These are phyloP conservation scores for Meandrina meandrites DNA, from an alignment of 92 coral and sea anemone species.

Conservation along the genomic window DNA sequence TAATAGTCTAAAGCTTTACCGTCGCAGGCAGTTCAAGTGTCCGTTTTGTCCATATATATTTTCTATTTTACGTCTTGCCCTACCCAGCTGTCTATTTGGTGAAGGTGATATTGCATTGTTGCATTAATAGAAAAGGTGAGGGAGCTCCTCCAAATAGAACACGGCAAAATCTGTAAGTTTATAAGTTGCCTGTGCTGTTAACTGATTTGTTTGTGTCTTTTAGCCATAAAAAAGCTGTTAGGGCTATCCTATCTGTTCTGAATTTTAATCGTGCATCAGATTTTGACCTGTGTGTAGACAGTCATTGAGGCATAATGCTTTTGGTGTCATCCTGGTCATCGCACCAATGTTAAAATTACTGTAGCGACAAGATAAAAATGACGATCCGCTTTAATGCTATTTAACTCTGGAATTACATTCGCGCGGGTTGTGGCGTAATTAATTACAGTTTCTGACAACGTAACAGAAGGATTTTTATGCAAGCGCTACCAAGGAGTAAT, in stretches of 20 bases:
- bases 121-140: conserved; percentile 53
- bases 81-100: conserved; percentile 26
- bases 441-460: no score
- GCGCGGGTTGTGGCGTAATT: no score
- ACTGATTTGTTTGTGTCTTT: conserved; percentile 43
- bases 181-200: conserved; percentile 6
- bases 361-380: no score
- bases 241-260: conserved; percentile 35
- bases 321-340: conserved; percentile 35
- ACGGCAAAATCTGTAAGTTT: conserved; percentile 43
- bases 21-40: conserved; percentile 30
- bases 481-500: no score
- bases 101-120: conserved; percentile 52
- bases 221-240: conserved; percentile 39
- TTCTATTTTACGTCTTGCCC: conserved; percentile 34
- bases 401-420: no score
- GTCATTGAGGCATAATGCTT: conserved; percentile 35
- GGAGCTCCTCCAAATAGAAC: conserved; percentile 65
- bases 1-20: conserved; percentile 37
- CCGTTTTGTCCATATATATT: conserved; percentile 57
- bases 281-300: conserved; percentile 46
- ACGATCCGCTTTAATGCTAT: no score
- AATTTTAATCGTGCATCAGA: conserved; percentile 39
- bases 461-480: no score
- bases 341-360: no score